Base-by-base conservation (phyloP, 2,888 invertebrate species). In the Drosophila flavopinicola region DNA sequence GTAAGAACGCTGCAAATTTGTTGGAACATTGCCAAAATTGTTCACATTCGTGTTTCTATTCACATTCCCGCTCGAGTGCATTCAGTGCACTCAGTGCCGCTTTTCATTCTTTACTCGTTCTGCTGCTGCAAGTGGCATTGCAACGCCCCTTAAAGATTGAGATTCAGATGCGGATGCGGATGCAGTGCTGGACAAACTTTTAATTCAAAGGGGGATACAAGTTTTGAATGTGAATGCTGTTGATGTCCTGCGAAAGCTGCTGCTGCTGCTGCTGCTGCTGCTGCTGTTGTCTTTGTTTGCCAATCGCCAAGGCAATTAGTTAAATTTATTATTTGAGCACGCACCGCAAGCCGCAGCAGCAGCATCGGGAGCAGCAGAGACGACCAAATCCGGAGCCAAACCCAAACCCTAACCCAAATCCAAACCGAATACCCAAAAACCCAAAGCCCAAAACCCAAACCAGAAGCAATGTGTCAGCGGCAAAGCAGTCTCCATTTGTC, bases 281-380 rank as follows among this genome's bases (percentile, higher is more conserved):
- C 20, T 38, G 41, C 42, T 38, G 52, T 37, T 58, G 52, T 49
- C 42, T 56, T 53, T 70, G 80, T 56, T 70, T 59, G 77, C 72
- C 85, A 85, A 83, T 79, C 75, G 78, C 59, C 74, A 66, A 51
- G 60, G 58, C 84, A 87, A 85, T 87, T 85, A 87, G 84, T 80
- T 87, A 75, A 83, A 87, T 87, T 85, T 85, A 85, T 85, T 87
- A 83, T 85, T 87, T 80, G 77, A 64, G 48, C 65, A 72, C 65
- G 57, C 65, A 75, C 66, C 69, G 45, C 83, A 82, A 20, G 79
- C 75, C 79, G 45, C 73, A 82, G 53, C 61, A 65, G 49, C 45
- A 38, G 27, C 33, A 39, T 35, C 39, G 33, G 20, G 9, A 51
- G 27, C 39, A 49, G 27, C 32, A 45, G 58, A 29, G 54, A 35